Evolutionary conservation across 2,888 invertebrate genomes (phyloP).

Genomic region (Drosophila fungiperda): DNA sequence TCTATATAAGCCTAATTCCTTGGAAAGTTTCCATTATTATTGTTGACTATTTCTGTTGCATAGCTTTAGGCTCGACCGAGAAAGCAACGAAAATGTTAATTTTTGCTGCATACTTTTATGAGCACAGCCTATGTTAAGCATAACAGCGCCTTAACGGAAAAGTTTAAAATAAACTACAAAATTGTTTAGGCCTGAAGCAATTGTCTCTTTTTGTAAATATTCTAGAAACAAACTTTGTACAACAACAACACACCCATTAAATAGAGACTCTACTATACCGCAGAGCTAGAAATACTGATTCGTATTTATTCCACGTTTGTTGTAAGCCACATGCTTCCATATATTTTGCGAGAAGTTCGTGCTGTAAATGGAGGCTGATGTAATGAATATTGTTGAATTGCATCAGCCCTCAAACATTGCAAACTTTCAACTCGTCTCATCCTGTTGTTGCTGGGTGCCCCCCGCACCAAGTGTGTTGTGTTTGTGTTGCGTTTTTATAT

Average conservation of each 20-base stretch:
- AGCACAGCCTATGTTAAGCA: not conserved
- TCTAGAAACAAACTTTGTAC: not conserved
- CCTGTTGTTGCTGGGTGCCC: conserved; percentile 20
- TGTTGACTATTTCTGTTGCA: not conserved
- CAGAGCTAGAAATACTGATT: not conserved
- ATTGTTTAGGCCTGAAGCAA: not conserved
- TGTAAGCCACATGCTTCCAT: conserved; percentile 1
- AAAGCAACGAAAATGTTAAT: not conserved
- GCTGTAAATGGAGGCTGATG: conserved; percentile 43
- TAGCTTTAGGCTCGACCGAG: not conserved
- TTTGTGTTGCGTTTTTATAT: conserved; percentile 18
- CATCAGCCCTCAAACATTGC: conserved; percentile 55
- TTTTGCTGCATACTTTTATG: conserved; percentile 12
- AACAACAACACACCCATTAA: not conserved
- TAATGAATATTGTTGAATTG: conserved; percentile 53
- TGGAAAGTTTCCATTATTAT: not conserved
- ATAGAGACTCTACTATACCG: not conserved
- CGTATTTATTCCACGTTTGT: conserved; percentile 7
- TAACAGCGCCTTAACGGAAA: conserved; percentile 2
- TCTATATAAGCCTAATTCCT: not conserved
- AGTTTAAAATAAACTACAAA: not conserved
- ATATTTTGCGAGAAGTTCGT: conserved; percentile 15
- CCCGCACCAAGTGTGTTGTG: conserved; percentile 25
- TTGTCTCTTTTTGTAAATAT: not conserved
- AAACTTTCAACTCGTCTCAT: conserved; percentile 23